A percentile compares a stretch with the other conserved stretches of the same genome.
phyloP scores from a whole-genome alignment of 2,888 invertebrate genomes.

The Diaphora mendica region DNA sequence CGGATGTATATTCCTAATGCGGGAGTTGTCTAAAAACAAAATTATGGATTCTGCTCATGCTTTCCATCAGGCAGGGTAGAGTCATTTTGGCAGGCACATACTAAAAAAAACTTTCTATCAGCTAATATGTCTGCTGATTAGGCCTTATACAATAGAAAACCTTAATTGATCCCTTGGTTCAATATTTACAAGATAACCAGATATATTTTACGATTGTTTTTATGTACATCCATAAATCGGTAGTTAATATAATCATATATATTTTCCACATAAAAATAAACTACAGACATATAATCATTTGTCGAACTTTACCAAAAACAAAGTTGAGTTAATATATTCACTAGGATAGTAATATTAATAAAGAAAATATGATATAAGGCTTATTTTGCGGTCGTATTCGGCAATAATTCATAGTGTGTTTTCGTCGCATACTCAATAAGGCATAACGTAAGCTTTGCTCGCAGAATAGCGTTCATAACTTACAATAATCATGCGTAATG shows the following conservation, averaged over 20 bases:
- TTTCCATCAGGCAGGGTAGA: no score
- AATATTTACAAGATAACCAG: slow-evolving; percentile 1
- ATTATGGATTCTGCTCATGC: no score
- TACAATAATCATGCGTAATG: slow-evolving; percentile 47
- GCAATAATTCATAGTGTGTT: slow-evolving; percentile 76
- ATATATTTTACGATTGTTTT: slow-evolving; percentile 13
- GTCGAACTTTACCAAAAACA: slow-evolving; percentile 29
- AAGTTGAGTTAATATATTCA: slow-evolving; percentile 35
- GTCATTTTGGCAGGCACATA: no score
- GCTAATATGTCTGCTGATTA: no score
- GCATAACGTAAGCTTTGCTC: slow-evolving; percentile 75
- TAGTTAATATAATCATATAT: slow-evolving; percentile 17
- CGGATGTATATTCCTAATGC: no score
- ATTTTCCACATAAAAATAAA: slow-evolving; percentile 24
- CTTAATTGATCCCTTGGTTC: neutral
- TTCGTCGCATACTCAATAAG: slow-evolving; percentile 80
- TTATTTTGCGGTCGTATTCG: slow-evolving; percentile 55
- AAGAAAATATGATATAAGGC: slow-evolving; percentile 60
- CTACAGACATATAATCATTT: slow-evolving; percentile 23
- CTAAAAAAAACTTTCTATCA: no score
- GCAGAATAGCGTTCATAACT: slow-evolving; percentile 59
- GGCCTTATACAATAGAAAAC: neutral
- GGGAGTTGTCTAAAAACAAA: no score
- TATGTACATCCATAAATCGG: slow-evolving; percentile 14
- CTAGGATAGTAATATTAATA: slow-evolving; percentile 33